phyloP scores from a whole-genome alignment of 2,888 invertebrate genomes.

The Volucella inanis region DNA sequence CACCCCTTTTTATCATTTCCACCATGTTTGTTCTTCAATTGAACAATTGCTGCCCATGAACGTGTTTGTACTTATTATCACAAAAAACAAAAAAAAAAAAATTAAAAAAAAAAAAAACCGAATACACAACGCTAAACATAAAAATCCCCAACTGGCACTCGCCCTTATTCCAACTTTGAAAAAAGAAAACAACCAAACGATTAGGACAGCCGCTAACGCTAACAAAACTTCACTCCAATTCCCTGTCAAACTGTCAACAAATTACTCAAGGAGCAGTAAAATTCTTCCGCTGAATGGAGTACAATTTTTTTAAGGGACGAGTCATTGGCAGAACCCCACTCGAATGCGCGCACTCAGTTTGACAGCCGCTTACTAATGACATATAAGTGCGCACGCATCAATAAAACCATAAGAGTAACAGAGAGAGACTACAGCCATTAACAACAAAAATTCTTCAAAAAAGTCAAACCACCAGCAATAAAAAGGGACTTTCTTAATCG shows the following conservation, averaged over 20 bases:
- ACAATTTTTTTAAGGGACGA: constrained; percentile 29
- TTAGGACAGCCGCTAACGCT: constrained; percentile 56
- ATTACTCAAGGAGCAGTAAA: constrained; percentile 65
- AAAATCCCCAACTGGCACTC: constrained; percentile 41
- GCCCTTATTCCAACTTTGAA: too few relatives aligned
- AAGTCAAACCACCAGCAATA: constrained; percentile 29
- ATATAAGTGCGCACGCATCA: constrained; percentile 80
- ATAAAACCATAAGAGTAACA: constrained; percentile 35
- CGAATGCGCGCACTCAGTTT: constrained; percentile 69
- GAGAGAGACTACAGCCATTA: constrained; percentile 27
- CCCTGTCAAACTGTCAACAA: constrained; percentile 73
- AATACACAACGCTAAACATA: constrained; percentile 44
- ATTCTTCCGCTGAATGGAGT: neutral
- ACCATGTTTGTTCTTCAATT: constrained; percentile 74
- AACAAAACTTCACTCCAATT: constrained; percentile 58
- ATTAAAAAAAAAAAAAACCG: constrained; percentile 16
- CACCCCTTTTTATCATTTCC: constrained; percentile 73
- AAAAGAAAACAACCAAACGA: constrained; percentile 40
- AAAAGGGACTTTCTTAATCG: neutral
- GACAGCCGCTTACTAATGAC: constrained; percentile 81
- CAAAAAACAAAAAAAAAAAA: constrained; percentile 16
- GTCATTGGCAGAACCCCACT: constrained; percentile 67
- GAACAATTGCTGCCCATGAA: constrained; percentile 63
- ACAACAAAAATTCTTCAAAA: constrained; percentile 36
- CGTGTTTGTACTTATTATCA: constrained; percentile 52